Conservation (phyloP, 64 coral and sea anemone species). For the Montipora sp. region DNA sequence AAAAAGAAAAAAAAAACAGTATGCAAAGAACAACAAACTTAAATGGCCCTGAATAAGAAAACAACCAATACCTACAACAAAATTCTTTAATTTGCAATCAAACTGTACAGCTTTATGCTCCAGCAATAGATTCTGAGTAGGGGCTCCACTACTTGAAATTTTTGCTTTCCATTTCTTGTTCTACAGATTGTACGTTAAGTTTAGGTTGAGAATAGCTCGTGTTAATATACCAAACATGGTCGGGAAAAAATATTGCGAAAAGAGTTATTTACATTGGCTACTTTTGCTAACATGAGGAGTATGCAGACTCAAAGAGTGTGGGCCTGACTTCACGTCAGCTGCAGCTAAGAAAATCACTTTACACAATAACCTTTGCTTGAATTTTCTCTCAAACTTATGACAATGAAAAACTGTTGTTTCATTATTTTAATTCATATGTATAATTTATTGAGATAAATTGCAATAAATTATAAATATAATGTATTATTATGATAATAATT, state of each 20-base stretch:
- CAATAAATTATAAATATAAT: no score
- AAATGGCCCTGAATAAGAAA: no score
- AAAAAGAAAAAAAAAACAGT: no score
- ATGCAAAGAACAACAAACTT: no score
- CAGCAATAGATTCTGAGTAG: neutral
- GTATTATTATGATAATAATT: no score
- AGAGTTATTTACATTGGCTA: neutral
- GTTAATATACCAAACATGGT: slow-evolving; percentile 2
- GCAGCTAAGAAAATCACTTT: neutral
- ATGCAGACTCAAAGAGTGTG: no score
- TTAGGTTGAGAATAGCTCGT: neutral
- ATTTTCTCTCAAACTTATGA: neutral
- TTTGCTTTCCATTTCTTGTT: neutral
- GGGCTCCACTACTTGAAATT: neutral
- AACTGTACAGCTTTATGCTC: neutral
- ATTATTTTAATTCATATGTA: no score
- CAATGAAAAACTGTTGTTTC: neutral
- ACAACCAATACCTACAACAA: neutral
- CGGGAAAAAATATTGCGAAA: neutral
- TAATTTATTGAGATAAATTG: no score
- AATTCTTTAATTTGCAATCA: slow-evolving; percentile 22
- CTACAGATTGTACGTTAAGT: neutral
- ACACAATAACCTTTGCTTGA: neutral
- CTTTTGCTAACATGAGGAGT: no score
- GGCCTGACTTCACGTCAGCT: neutral